These are phyloP conservation scores for Troglohyphantes excavatus DNA, from an alignment of 2,888 invertebrate genomes.

Conservation along the genomic window DNA sequence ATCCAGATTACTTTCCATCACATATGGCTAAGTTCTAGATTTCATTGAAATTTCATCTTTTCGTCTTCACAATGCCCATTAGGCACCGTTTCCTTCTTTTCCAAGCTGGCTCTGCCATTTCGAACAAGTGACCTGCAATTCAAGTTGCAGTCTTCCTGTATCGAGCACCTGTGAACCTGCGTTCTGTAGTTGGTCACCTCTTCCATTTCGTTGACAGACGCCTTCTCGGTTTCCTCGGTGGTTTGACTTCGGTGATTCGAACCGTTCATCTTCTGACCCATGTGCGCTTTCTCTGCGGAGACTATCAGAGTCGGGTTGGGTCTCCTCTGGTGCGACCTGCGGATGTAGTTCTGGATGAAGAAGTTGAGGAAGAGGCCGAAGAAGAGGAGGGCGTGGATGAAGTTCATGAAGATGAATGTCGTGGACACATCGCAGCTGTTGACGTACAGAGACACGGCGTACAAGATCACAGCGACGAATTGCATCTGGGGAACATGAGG, in stretches of 20 bases:
- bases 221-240: neutral
- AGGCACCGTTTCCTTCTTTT: neutral
- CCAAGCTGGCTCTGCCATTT: neutral
- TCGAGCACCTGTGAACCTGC: conserved; percentile 14
- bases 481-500: conserved; percentile 32
- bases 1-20: neutral
- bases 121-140: neutral
- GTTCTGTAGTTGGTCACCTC: conserved; percentile 8
- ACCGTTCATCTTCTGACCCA: neutral
- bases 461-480: conserved; percentile 52
- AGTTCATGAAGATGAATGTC: conserved; percentile 61
- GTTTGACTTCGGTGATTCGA: neutral
- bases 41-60: neutral
- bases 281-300: neutral
- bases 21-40: neutral
- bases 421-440: conserved; percentile 53
- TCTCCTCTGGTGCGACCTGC: neutral
- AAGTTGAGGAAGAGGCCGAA: conserved; percentile 66
- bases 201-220: neutral
- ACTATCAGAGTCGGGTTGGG: conserved; percentile 7
- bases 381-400: conserved; percentile 64
- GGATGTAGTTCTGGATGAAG: conserved; percentile 61
- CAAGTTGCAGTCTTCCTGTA: neutral
- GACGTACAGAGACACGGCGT: conserved; percentile 36
- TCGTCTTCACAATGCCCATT: neutral